Evolutionary conservation across 1,140 invertebrate genomes (phyloP).

Genomic region (Drosophila pachea): DNA sequence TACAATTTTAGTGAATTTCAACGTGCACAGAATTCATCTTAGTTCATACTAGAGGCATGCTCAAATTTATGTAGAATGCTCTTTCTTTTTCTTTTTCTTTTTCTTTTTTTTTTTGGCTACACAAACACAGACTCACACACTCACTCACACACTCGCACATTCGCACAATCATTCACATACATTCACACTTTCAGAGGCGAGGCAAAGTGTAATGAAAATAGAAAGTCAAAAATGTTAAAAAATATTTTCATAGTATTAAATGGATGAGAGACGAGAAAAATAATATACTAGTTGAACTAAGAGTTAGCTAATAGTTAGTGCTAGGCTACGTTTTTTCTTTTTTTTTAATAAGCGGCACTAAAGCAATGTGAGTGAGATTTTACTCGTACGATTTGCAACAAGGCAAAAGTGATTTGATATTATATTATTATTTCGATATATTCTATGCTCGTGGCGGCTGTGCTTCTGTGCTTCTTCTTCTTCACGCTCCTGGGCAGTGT

Average conservation of each 20-base stretch:
- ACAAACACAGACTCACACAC: constrained; percentile 33
- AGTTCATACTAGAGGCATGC: constrained; percentile 33
- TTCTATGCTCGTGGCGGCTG: constrained; percentile 25
- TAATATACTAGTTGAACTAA: constrained; percentile 30
- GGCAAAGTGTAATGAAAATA: constrained; percentile 52
- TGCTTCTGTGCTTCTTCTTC: neutral
- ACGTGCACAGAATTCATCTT: constrained; percentile 61
- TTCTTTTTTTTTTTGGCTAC: constrained; percentile 30
- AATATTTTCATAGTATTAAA: constrained; percentile 6
- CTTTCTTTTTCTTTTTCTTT: neutral
- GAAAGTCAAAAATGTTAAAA: constrained; percentile 56
- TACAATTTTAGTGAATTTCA: constrained; percentile 50
- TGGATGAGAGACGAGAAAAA: constrained; percentile 14
- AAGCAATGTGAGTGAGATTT: constrained; percentile 32
- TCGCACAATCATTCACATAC: constrained; percentile 30
- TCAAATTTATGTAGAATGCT: neutral
- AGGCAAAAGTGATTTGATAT: constrained; percentile 15
- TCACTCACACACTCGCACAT: constrained; percentile 31
- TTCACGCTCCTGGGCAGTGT: constrained; percentile 31
- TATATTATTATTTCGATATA: constrained; percentile 5
- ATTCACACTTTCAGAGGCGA: constrained; percentile 39
- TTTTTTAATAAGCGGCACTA: constrained; percentile 28
- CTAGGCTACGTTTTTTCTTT: constrained; percentile 17
- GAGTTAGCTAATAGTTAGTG: neutral
- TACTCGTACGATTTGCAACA: constrained; percentile 36